A percentile compares a stretch with the other conserved stretches of the same genome.
Evolutionary conservation across 2,113 vertebrate genomes (phyloP).

Genomic region (Otolemur garnettii): DNA sequence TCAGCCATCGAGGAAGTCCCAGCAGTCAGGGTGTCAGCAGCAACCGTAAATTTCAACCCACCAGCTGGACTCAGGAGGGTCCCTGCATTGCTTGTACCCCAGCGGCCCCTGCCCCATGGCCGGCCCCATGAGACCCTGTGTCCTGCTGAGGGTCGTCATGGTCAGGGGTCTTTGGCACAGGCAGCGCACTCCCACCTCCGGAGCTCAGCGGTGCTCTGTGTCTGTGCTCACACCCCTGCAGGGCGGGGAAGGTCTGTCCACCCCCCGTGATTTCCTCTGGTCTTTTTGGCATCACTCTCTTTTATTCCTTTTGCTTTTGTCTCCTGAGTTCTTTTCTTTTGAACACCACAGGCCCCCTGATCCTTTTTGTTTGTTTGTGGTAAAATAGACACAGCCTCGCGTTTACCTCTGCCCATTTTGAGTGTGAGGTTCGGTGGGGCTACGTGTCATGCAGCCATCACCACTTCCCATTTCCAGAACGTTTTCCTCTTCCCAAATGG

Average conservation of each 20-base stretch:
- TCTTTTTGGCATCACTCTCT: background rate
- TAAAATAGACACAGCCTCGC: background rate
- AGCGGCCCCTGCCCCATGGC: no score
- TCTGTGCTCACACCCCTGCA: background rate
- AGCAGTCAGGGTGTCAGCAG: constrained; percentile 8
- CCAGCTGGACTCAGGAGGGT: background rate
- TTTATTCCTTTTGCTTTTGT: background rate
- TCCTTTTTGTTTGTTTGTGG: background rate
- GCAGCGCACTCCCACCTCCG: background rate
- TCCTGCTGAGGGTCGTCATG: background rate
- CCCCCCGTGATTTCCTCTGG: background rate
- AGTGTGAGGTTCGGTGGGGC: background rate
- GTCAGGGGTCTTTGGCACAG: background rate
- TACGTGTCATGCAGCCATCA: background rate
- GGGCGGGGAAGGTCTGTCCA: background rate
- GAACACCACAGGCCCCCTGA: background rate
- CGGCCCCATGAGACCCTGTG: background rate
- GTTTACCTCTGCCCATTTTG: background rate
- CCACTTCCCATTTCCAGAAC: background rate
- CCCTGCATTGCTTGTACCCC: background rate
- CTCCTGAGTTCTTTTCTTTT: constrained; percentile 9
- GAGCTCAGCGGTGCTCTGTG: no score
- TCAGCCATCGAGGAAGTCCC: background rate
- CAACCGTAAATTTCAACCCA: background rate
- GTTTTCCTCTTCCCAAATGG: background rate